Conservation (phyloP, 2,888 invertebrate genomes). For the Philaethria dido region DNA sequence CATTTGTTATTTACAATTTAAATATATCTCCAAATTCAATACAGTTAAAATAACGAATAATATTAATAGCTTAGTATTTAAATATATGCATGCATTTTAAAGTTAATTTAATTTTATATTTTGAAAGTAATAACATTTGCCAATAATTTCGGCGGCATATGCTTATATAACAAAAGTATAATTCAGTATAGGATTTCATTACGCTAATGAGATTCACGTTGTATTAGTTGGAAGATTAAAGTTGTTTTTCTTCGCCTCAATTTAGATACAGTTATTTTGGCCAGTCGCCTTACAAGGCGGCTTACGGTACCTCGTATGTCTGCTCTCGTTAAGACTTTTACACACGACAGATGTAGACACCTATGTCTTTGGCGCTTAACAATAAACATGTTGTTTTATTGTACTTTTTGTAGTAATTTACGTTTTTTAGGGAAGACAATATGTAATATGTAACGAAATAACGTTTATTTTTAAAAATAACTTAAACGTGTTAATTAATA, state of each 20-base stretch:
- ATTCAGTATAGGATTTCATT: conserved; percentile 47
- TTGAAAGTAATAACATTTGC: not conserved
- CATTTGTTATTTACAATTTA: not conserved
- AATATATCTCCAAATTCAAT: not conserved
- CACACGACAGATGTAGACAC: conserved; percentile 34
- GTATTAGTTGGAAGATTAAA: conserved; percentile 45
- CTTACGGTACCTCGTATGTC: conserved; percentile 70
- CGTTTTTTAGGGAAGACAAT: not conserved
- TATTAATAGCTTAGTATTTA: not conserved
- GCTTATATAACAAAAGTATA: conserved; percentile 16
- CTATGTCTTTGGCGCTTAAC: not conserved
- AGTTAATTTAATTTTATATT: not conserved
- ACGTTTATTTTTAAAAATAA: not conserved
- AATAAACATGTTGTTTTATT: conserved; percentile 5
- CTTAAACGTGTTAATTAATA: no score
- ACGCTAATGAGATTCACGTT: conserved; percentile 54
- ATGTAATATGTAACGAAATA: not conserved
- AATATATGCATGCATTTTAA: not conserved
- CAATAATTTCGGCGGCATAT: not conserved
- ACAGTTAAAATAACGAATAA: not conserved
- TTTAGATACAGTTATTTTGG: conserved; percentile 74
- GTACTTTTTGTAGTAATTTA: not conserved
- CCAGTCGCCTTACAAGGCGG: conserved; percentile 62
- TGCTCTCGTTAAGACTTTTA: conserved; percentile 60
- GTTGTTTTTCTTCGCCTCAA: conserved; percentile 49